A percentile compares a stretch with the other conserved stretches of the same genome.
Evolutionary conservation across 1,140 invertebrate genomes (phyloP).

Genomic region (Papilio aristodemus): DNA sequence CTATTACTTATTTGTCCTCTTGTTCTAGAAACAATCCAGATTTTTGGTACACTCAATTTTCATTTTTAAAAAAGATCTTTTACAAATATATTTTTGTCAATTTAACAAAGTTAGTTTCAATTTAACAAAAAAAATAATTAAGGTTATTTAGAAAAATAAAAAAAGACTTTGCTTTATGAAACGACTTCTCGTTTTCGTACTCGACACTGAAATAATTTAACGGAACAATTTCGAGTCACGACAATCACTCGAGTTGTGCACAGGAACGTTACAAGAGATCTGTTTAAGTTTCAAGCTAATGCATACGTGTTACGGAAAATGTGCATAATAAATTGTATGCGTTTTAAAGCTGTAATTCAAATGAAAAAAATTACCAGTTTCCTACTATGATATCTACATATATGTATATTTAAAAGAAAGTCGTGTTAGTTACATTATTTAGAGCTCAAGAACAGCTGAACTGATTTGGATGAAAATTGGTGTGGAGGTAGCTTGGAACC

Average conservation of each 20-base stretch:
- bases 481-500: too few relatives aligned
- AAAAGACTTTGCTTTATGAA: not conserved
- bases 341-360: not conserved
- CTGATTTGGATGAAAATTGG: too few relatives aligned
- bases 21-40: too few relatives aligned
- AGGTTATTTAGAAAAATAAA: too few relatives aligned
- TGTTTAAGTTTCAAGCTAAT: not conserved
- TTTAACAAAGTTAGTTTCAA: too few relatives aligned
- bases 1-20: too few relatives aligned
- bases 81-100: too few relatives aligned
- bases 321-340: not conserved
- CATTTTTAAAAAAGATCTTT: too few relatives aligned
- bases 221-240: not conserved
- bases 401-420: too few relatives aligned
- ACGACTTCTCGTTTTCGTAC: not conserved
- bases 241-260: not conserved
- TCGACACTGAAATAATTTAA: not conserved
- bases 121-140: too few relatives aligned
- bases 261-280: not conserved
- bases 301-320: not conserved
- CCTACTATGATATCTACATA: too few relatives aligned
- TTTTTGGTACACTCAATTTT: too few relatives aligned
- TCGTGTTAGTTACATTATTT: slow-evolving; percentile 23
- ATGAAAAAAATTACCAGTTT: not conserved
- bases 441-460: slow-evolving; percentile 12